A percentile compares a stretch with the other conserved stretches of the same genome.
Conservation (phyloP, 1,140 invertebrate genomes). For the Pissodes strobi region DNA sequence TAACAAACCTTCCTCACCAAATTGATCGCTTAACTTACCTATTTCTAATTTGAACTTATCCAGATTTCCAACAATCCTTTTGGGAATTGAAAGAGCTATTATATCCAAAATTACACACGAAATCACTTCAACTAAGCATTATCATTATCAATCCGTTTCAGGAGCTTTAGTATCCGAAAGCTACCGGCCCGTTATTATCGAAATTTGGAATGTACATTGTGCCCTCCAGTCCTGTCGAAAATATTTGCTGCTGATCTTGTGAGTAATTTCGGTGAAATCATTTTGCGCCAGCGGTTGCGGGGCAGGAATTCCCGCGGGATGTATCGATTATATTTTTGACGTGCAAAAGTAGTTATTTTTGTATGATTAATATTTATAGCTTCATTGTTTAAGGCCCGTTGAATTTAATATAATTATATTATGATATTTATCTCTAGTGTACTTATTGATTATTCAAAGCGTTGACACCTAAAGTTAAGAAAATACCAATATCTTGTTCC, state of each 20-base stretch:
- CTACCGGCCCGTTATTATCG: conserved; percentile 22
- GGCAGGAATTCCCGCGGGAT: neutral
- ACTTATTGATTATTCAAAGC: too few relatives aligned
- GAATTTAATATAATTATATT: too few relatives aligned
- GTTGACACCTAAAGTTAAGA: too few relatives aligned
- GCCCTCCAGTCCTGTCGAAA: conserved; percentile 23
- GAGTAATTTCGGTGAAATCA: neutral
- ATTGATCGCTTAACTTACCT: neutral
- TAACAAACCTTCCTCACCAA: too few relatives aligned
- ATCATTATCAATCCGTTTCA: neutral
- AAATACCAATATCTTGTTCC: too few relatives aligned
- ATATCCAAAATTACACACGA: neutral
- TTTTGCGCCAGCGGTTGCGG: conserved; percentile 5
- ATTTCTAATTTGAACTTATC: neutral
- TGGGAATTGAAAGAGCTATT: too few relatives aligned
- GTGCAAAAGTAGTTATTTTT: too few relatives aligned
- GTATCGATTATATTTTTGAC: too few relatives aligned
- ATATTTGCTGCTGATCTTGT: conserved; percentile 29
- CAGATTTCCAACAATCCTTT: too few relatives aligned
- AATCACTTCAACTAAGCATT: neutral
- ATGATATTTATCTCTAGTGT: too few relatives aligned
- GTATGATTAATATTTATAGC: too few relatives aligned
- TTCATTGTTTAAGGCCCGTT: too few relatives aligned
- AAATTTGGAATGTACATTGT: conserved; percentile 30
- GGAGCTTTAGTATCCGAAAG: neutral